Conservation (phyloP, 1,140 invertebrate genomes). For the Nylanderia fulva region DNA sequence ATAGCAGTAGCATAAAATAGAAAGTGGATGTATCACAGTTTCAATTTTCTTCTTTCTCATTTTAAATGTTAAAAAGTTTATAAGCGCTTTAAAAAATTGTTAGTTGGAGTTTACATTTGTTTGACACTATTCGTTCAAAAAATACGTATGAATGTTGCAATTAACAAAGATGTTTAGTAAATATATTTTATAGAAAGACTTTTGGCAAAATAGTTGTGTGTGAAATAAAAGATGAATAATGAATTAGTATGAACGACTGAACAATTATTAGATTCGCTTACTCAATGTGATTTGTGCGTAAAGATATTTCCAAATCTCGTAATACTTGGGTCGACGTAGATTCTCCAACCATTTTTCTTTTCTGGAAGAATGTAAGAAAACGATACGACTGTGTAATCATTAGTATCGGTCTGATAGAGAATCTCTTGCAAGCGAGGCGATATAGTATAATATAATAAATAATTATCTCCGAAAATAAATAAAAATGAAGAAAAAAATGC, state of each 20-base stretch:
- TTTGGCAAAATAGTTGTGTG: not conserved
- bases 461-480: not conserved
- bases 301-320: slow-evolving; percentile 98
- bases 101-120: not conserved
- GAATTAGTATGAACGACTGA: slow-evolving; percentile 13
- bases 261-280: slow-evolving; percentile 87
- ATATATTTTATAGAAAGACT: not conserved
- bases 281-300: slow-evolving; percentile 99
- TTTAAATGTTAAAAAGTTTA: not conserved
- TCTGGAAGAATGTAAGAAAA: slow-evolving; percentile 91
- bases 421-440: slow-evolving; percentile 16
- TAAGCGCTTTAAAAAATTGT: not conserved
- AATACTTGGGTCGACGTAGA: slow-evolving; percentile 99
- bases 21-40: not conserved
- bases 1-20: not conserved
- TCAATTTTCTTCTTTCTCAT: not conserved
- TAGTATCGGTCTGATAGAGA: slow-evolving; percentile 75
- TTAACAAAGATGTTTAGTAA: not conserved
- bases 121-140: not conserved
- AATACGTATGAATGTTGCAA: not conserved
- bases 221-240: not conserved
- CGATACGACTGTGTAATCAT: slow-evolving; percentile 84
- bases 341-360: slow-evolving; percentile 98
- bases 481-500: not conserved
- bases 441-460: not conserved